A percentile compares a stretch with the other conserved stretches of the same genome.
Evolutionary conservation across 2,113 vertebrate species (phyloP).

Genomic region (Vulpes lagopus): DNA sequence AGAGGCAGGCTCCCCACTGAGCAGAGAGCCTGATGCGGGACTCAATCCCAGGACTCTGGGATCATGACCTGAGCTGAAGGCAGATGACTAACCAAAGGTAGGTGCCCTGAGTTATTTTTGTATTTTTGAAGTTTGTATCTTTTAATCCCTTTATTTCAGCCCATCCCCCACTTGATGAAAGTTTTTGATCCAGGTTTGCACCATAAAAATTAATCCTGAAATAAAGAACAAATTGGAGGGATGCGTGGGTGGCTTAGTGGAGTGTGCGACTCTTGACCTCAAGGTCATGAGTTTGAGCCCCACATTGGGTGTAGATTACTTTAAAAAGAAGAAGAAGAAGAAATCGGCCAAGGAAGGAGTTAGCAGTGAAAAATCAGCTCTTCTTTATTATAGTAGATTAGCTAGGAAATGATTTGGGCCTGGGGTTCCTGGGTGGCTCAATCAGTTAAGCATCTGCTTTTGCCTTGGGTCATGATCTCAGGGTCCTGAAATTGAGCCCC

Average conservation of each 20-base stretch:
- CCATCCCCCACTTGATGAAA: not conserved
- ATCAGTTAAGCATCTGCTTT: too few species aligned
- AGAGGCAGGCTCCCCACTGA: too few species aligned
- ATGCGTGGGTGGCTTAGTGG: not conserved
- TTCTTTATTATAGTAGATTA: not conserved
- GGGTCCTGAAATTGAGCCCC: too few species aligned
- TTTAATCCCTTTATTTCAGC: not conserved
- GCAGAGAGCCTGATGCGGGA: too few species aligned
- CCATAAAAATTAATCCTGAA: conserved; percentile 18
- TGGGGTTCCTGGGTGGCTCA: too few species aligned
- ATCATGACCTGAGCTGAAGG: too few species aligned
- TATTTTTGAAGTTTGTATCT: not conserved
- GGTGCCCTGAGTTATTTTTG: too few species aligned
- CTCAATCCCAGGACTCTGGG: too few species aligned
- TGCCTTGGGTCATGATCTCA: too few species aligned
- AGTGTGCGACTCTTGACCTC: not conserved
- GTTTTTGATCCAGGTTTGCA: not conserved
- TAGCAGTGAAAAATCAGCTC: not conserved
- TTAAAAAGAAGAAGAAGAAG: not conserved
- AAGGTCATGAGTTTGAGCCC: not conserved
- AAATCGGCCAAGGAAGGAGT: not conserved
- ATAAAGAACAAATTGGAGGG: not conserved
- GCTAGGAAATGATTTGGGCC: not conserved
- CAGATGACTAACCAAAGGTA: too few species aligned
- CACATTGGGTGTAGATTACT: not conserved